Conservation (phyloP, 2,888 invertebrate genomes). For the Smittia sp. region DNA sequence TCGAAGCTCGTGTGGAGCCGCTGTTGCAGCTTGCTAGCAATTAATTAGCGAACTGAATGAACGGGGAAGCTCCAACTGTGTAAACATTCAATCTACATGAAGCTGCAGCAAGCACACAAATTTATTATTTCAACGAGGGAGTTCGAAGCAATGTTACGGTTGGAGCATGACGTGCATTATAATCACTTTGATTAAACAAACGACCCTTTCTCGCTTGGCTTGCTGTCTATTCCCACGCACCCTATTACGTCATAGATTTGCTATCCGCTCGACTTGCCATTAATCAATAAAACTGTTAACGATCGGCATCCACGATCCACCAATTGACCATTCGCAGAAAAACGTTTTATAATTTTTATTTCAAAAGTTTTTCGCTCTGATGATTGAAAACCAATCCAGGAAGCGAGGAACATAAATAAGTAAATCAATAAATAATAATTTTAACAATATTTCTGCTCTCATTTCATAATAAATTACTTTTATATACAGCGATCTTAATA, state of each 20-base stretch:
- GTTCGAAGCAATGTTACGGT: too few relatives aligned
- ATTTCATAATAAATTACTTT: not conserved
- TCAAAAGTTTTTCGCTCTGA: not conserved
- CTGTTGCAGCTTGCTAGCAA: too few relatives aligned
- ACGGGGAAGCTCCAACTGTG: too few relatives aligned
- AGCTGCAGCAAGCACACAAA: too few relatives aligned
- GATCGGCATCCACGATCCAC: too few relatives aligned
- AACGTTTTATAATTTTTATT: not conserved
- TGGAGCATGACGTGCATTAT: too few relatives aligned
- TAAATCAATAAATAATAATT: constrained; percentile 12
- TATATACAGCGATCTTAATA: not conserved
- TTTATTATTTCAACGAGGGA: too few relatives aligned
- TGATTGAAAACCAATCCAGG: too few relatives aligned
- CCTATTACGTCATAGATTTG: not conserved
- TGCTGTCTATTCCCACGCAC: not conserved
- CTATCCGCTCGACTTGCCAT: not conserved
- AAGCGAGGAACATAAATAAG: not conserved
- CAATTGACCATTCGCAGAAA: not conserved
- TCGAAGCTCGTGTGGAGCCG: too few relatives aligned
- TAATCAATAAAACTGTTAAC: not conserved
- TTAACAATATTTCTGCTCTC: not conserved
- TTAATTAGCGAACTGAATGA: too few relatives aligned
- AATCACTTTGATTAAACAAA: too few relatives aligned
- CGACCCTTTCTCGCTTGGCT: not conserved
- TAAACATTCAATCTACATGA: too few relatives aligned